Base-by-base conservation (phyloP, 2,888 invertebrate genomes). In the Eurytoma californica region DNA sequence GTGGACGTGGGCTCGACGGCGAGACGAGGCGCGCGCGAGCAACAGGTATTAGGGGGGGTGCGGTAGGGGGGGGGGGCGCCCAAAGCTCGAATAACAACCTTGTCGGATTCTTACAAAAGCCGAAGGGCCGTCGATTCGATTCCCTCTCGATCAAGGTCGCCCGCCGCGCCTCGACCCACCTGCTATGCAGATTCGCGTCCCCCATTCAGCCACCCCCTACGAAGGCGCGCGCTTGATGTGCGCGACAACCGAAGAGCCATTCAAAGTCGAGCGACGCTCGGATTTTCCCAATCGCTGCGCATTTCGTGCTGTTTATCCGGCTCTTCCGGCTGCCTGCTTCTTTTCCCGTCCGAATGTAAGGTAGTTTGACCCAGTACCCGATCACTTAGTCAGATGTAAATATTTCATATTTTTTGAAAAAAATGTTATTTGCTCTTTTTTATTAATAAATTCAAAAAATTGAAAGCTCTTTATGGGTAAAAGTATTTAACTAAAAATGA, bases 81-180 rank as follows among this genome's bases (percentile, higher is more conserved):
- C 84, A 86, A 86, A 87, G 85, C 86, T 85, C 85, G 85, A 86
- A 86, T 87, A 86, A 87, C 88, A 86, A 84, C 84, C 85, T 84
- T 82, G 82, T 83, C 82, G 84, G 85, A 87, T 87, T 85, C 86
- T 85, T 86, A 24, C 20, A 84, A 80, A 84, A 85, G 86, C 53
- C 55, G 67, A 30, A 77, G 53, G 53, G 72, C 63, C 72, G 28
- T 72, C 72, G 66, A 60, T 58, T 77, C 60, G 57, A 49, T 49
- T 58, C 49, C 68, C 57, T 63, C 53, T 66, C 51, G 65, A 72
- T 72, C 72, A 77, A 72, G 72, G 72, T 77, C 77, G 39, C 9
- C 20, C 28, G 3, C 20, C 20, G 24, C 24, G 24, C 24, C 3
- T 28, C 14, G 13, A 24, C 14, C 12, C 28, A 53, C 53, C 12